A percentile compares a stretch with the other conserved stretches of the same genome.
Evolutionary conservation across 1,140 invertebrate species (phyloP).

Genomic region (Platyura marginata): DNA sequence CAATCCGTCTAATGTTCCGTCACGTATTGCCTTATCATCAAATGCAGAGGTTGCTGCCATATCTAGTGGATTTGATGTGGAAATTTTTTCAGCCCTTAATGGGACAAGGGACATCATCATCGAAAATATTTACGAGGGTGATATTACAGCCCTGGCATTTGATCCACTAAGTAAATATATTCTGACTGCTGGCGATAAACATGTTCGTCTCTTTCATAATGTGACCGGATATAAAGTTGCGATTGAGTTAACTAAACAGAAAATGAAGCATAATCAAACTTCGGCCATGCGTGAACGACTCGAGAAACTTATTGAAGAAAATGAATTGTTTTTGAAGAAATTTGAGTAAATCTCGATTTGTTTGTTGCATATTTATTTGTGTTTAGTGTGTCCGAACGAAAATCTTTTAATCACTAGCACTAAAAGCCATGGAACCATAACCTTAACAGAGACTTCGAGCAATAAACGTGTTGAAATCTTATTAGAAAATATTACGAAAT

Average conservation of each 20-base stretch:
- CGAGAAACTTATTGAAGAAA: conserved; percentile 44
- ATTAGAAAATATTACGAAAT: too few relatives aligned
- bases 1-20: conserved; percentile 26
- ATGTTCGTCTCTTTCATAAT: conserved; percentile 64
- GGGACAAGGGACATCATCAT: conserved; percentile 43
- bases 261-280: conserved; percentile 38
- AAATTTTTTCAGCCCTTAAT: conserved; percentile 49
- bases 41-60: conserved; percentile 57
- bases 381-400: too few relatives aligned
- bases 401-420: too few relatives aligned
- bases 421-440: too few relatives aligned
- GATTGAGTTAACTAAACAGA: conserved; percentile 41
- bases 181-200: conserved; percentile 54
- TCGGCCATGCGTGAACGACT: conserved; percentile 56
- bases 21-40: conserved; percentile 47
- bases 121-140: conserved; percentile 36
- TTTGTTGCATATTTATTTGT: too few relatives aligned
- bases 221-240: conserved; percentile 53
- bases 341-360: conserved; percentile 1
- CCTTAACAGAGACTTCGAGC: too few relatives aligned
- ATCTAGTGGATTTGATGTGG: conserved; percentile 36
- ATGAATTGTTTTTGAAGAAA: conserved; percentile 21
- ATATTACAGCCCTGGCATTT: conserved; percentile 48
- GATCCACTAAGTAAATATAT: conserved; percentile 53
- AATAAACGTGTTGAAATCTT: too few relatives aligned